These are phyloP conservation scores for Drosophila helvetica DNA, from an alignment of 2,888 invertebrate genomes.

Conservation along the genomic window DNA sequence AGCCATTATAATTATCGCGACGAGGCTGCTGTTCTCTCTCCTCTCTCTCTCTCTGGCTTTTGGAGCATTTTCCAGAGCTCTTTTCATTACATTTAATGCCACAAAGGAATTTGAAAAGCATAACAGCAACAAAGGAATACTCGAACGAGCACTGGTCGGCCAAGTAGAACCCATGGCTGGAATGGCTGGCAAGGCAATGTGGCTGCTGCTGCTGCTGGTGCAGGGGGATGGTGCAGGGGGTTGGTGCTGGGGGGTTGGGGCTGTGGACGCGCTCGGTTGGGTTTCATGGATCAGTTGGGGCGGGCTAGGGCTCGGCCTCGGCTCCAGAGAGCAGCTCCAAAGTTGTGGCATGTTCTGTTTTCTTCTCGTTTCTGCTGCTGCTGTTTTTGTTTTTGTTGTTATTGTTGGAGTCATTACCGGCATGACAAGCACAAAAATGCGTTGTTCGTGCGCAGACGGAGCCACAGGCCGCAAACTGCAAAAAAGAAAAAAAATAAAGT, in stretches of 20 bases:
- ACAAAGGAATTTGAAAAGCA: slow-evolving; percentile 76
- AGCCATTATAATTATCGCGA: slow-evolving; percentile 74
- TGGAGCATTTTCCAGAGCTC: slow-evolving; percentile 70
- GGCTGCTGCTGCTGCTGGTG: not conserved
- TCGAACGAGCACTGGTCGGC: slow-evolving; percentile 44
- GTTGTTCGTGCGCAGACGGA: slow-evolving; percentile 71
- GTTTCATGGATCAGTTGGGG: slow-evolving; percentile 82
- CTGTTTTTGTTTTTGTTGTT: slow-evolving; percentile 29
- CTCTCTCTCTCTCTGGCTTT: slow-evolving; percentile 39
- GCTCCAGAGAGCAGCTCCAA: slow-evolving; percentile 60
- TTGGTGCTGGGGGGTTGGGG: not conserved
- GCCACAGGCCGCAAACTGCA: slow-evolving; percentile 38
- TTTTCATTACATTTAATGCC: slow-evolving; percentile 78
- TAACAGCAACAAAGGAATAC: slow-evolving; percentile 62
- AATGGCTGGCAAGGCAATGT: slow-evolving; percentile 8
- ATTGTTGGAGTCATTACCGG: slow-evolving; percentile 76
- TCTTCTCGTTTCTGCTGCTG: slow-evolving; percentile 10
- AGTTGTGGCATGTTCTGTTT: slow-evolving; percentile 65
- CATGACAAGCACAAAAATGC: slow-evolving; percentile 81
- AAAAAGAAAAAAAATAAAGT: slow-evolving; percentile 47
- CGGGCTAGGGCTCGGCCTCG: slow-evolving; percentile 37
- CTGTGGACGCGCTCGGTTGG: slow-evolving; percentile 76
- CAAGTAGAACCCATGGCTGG: slow-evolving; percentile 65
- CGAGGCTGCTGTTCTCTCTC: slow-evolving; percentile 47
- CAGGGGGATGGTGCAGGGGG: slow-evolving; percentile 27